These are phyloP conservation scores for Vandiemenella viatica DNA, from an alignment of 2,888 invertebrate genomes.

Conservation along the genomic window DNA sequence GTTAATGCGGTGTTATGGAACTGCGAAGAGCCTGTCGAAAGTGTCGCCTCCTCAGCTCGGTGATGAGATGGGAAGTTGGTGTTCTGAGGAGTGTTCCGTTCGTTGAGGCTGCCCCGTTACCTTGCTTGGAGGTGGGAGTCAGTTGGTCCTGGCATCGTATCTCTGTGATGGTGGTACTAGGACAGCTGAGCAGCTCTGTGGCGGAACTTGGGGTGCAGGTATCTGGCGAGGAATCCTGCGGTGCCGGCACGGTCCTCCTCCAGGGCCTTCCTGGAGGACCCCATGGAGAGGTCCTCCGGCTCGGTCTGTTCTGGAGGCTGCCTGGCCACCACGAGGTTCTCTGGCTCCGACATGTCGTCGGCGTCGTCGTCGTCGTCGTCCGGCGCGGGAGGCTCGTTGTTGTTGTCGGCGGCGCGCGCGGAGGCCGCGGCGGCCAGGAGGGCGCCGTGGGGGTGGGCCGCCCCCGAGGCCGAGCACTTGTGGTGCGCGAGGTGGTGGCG, in stretches of 20 bases:
- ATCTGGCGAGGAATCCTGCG: neutral
- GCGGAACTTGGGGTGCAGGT: conserved; percentile 20
- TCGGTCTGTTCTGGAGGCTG: conserved; percentile 71
- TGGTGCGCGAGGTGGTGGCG: conserved; percentile 76
- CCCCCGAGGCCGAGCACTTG: conserved; percentile 48
- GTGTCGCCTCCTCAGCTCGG: no score
- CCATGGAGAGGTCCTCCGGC: conserved; percentile 76
- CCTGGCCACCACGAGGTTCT: conserved; percentile 21
- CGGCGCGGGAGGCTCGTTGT: conserved; percentile 23
- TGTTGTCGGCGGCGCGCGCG: conserved; percentile 23
- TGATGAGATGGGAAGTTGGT: no score
- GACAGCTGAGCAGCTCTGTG: conserved; percentile 3
- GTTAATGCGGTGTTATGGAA: no score
- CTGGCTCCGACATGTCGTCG: conserved; percentile 13
- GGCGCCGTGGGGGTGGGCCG: conserved; percentile 28
- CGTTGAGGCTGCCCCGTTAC: no score
- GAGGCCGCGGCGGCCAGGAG: conserved; percentile 21
- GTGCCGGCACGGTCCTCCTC: neutral
- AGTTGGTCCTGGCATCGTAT: conserved; percentile 1
- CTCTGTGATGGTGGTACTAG: neutral
- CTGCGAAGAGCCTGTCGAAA: no score
- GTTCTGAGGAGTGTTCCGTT: no score
- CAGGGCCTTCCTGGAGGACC: conserved; percentile 1
- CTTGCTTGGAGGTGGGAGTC: no score
- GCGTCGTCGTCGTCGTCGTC: conserved; percentile 20